Evolutionary conservation across 2,888 invertebrate genomes (phyloP).

Genomic region (Sminthurinus aureus): DNA sequence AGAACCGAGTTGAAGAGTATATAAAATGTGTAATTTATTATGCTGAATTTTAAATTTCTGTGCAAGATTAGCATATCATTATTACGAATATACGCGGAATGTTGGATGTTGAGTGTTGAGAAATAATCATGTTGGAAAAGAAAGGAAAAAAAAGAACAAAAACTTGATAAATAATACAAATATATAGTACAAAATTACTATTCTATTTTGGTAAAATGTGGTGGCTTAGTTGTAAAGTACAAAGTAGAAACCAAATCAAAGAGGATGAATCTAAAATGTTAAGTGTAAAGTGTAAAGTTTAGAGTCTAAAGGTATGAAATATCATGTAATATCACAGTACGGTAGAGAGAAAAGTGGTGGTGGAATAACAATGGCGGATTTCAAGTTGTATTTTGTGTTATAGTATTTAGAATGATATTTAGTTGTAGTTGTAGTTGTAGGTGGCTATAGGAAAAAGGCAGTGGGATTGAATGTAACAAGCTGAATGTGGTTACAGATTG

Average conservation of each 20-base stretch:
- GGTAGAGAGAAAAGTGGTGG: neutral
- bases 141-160: no score
- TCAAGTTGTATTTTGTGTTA: no score
- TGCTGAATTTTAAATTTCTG: slow-evolving; percentile 32
- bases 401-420: no score
- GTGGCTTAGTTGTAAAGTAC: slow-evolving; percentile 23
- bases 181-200: neutral
- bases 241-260: neutral
- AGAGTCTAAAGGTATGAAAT: neutral
- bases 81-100: neutral
- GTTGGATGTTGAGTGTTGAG: neutral
- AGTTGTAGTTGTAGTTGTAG: slow-evolving; percentile 27
- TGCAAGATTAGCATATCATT: neutral
- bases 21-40: slow-evolving; percentile 30
- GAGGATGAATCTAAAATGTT: neutral
- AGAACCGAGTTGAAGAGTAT: no score
- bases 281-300: no score
- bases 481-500: slow-evolving; percentile 48
- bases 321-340: no score
- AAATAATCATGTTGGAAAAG: neutral
- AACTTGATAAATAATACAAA: neutral
- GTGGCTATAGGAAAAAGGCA: slow-evolving; percentile 1
- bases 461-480: slow-evolving; percentile 41
- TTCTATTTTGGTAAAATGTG: slow-evolving; percentile 17
- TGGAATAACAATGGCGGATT: slow-evolving; percentile 11